A percentile compares a stretch with the other conserved stretches of the same genome.
These are phyloP conservation scores for Poeciliopsis turneri DNA, from an alignment of 2,797 vertebrate genomes.

Conservation along the genomic window DNA sequence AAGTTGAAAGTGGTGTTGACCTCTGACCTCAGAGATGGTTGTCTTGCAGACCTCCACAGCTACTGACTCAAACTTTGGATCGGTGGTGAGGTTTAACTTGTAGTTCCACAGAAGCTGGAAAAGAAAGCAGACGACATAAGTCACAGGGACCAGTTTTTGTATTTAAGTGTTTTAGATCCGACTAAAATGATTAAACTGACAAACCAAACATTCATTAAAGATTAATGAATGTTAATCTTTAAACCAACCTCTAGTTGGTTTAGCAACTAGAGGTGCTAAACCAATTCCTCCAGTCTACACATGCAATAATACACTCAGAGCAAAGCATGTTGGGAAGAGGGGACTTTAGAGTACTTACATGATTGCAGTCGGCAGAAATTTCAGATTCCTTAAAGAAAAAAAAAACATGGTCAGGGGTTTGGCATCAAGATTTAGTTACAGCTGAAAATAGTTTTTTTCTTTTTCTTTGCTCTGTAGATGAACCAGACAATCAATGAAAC, in stretches of 20 bases:
- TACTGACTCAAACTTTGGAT: constrained; percentile 93
- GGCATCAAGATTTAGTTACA: not conserved
- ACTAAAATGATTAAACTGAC: not conserved
- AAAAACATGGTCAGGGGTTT: not conserved
- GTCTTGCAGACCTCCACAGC: constrained; percentile 94
- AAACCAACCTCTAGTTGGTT: too few relatives aligned
- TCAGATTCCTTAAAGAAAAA: constrained; percentile 86
- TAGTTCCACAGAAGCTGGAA: constrained; percentile 92
- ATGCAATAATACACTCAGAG: too few relatives aligned
- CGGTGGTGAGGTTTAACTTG: constrained; percentile 92
- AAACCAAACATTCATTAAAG: not conserved
- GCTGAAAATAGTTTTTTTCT: not conserved
- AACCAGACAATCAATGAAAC: not conserved
- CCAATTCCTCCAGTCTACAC: not conserved
- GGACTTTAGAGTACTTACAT: constrained; percentile 84
- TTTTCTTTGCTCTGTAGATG: not conserved
- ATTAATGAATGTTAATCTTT: not conserved
- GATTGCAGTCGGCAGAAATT: constrained; percentile 94
- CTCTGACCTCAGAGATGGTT: constrained; percentile 86
- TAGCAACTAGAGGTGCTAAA: not conserved
- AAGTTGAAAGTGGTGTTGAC: not conserved
- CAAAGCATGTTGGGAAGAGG: not conserved
- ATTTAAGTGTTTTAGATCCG: not conserved
- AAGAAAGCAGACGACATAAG: not conserved
- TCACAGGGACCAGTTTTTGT: not conserved